Percentiles rank a stretch among this genome's conserved stretches.
These are phyloP conservation scores for Selene dorsalis DNA, from an alignment of 2,797 vertebrate genomes.

Conservation along the genomic window DNA sequence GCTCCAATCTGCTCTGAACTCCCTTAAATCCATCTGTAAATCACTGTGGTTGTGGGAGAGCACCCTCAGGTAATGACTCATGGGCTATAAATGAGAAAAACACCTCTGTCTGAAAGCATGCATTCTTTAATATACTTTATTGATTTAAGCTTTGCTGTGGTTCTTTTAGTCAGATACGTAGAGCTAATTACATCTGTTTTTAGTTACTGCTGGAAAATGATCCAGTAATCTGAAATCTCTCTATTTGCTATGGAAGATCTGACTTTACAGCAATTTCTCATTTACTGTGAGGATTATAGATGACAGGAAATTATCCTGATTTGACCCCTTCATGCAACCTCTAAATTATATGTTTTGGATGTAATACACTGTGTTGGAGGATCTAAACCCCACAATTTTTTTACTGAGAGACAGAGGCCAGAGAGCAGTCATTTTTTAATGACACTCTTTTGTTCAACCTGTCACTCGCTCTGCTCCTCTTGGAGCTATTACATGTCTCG, in stretches of 20 bases:
- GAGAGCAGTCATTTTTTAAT: slow-evolving; percentile 14
- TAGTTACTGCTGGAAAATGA: not conserved
- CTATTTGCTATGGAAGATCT: not conserved
- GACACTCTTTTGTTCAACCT: not conserved
- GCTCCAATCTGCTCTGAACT: not conserved
- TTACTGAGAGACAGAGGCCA: not conserved
- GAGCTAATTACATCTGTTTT: not conserved
- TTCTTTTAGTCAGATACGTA: not conserved
- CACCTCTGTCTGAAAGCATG: not conserved
- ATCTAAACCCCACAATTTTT: not conserved
- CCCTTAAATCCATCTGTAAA: slow-evolving; percentile 23
- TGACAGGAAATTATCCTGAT: slow-evolving; percentile 18
- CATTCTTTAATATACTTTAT: not conserved
- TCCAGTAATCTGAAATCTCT: not conserved
- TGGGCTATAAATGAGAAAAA: not conserved
- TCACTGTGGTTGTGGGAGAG: slow-evolving; percentile 16
- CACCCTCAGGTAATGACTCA: slow-evolving; percentile 19
- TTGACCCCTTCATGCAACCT: not conserved
- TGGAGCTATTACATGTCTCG: slow-evolving; percentile 24
- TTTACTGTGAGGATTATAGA: slow-evolving; percentile 1
- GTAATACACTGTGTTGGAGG: not conserved
- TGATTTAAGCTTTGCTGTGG: not conserved
- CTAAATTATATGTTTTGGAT: not conserved
- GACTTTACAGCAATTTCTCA: not conserved
- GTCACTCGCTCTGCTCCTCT: slow-evolving; percentile 16